phyloP scores from a whole-genome alignment of 2,888 invertebrate genomes.

The Himalopsyche anomala region DNA sequence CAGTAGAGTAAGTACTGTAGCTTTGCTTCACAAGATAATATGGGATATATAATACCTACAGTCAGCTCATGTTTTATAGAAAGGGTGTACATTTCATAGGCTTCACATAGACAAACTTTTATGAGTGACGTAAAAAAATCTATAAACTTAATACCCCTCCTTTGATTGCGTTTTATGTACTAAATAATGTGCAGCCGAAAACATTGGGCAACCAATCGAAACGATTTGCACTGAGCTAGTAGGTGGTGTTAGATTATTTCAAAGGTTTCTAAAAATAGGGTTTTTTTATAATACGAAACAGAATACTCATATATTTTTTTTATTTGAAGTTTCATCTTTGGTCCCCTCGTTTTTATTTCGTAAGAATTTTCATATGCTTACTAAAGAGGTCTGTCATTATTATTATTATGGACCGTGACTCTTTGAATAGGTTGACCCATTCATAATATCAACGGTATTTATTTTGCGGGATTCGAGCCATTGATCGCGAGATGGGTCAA shows the following conservation, averaged over 20 bases:
- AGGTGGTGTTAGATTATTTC: slow-evolving; percentile 16
- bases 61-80: slow-evolving; percentile 16
- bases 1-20: no score
- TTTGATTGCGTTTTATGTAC: slow-evolving; percentile 34
- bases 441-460: slow-evolving; percentile 30
- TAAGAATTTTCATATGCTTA: neutral
- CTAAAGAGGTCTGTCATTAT: neutral
- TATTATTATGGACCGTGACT: slow-evolving; percentile 25
- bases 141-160: slow-evolving; percentile 34
- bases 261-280: slow-evolving; percentile 29
- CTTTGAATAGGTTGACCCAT: slow-evolving; percentile 19
- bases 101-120: slow-evolving; percentile 29
- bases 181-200: slow-evolving; percentile 30
- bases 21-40: no score
- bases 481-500: slow-evolving; percentile 23
- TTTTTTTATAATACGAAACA: slow-evolving; percentile 6
- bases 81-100: slow-evolving; percentile 26
- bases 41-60: neutral
- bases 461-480: slow-evolving; percentile 14
- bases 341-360: neutral
- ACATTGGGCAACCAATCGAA: slow-evolving; percentile 45
- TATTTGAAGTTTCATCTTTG: neutral
- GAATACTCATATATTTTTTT: neutral
- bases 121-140: slow-evolving; percentile 33
- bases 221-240: slow-evolving; percentile 37